phyloP scores from a whole-genome alignment of 2,113 vertebrate species.

The Empidonax traillii region DNA sequence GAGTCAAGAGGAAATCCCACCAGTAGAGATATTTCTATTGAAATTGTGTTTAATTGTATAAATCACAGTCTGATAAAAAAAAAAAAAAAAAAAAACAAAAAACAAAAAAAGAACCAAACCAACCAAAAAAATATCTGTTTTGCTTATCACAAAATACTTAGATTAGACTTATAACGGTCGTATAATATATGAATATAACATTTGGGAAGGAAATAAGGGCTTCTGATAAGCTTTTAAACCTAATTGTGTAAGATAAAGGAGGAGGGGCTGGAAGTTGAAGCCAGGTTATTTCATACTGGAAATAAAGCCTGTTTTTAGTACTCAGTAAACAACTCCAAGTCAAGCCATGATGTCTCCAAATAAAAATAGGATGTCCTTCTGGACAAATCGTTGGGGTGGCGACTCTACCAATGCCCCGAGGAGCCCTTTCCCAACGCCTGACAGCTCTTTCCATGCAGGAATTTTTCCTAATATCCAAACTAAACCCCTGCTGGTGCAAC shows the following conservation, averaged over 20 bases:
- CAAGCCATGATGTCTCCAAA: neutral
- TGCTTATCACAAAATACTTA: neutral
- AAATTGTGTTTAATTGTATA: neutral
- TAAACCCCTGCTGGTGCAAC: rapidly evolving
- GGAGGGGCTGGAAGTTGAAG: neutral
- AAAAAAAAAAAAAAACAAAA: rapidly evolving
- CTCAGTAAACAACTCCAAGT: neutral
- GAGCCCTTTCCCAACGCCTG: neutral
- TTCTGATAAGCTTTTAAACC: neutral
- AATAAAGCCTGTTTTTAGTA: neutral
- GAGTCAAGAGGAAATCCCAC: neutral
- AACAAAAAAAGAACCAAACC: no score
- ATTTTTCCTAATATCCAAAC: neutral
- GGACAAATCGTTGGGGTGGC: neutral
- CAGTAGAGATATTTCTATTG: neutral
- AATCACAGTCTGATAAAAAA: neutral
- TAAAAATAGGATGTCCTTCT: neutral
- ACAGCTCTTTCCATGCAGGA: neutral
- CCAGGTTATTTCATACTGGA: neutral
- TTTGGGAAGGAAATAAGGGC: neutral
- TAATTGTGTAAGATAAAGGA: neutral
- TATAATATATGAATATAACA: neutral
- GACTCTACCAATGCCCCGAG: neutral
- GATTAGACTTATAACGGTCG: neutral
- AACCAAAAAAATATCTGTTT: neutral